Percentiles rank a stretch among this genome's conserved stretches.
Conservation (phyloP, 2,888 invertebrate genomes). For the Pseudoips prasinana region DNA sequence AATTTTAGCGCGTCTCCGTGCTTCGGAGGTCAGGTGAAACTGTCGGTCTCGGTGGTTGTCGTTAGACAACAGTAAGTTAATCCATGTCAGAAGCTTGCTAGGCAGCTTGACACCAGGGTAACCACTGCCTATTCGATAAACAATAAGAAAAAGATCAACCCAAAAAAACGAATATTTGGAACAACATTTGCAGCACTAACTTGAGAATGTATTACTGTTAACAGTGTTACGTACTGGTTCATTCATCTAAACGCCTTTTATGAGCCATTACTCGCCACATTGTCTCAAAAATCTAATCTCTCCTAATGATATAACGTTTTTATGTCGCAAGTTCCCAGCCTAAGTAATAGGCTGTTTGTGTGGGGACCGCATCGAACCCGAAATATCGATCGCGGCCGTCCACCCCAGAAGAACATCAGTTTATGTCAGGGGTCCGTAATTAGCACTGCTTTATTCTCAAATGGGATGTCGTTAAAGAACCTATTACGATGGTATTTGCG, state of each 20-base stretch:
- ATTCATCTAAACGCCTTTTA: conserved; percentile 3
- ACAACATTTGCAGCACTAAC: no score
- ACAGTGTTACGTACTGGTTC: not conserved
- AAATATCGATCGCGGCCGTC: conserved; percentile 31
- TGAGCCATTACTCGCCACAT: conserved; percentile 7
- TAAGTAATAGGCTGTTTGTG: conserved; percentile 32
- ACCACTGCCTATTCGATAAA: no score
- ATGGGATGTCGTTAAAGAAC: conserved; percentile 45
- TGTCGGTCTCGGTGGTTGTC: no score
- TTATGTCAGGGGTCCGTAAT: conserved; percentile 36
- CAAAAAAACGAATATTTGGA: no score
- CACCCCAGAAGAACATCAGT: conserved; percentile 12
- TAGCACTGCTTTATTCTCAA: conserved; percentile 46
- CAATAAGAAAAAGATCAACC: no score
- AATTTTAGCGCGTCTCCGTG: no score
- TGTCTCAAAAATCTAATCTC: conserved; percentile 21
- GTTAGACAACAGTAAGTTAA: no score
- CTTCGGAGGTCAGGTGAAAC: no score
- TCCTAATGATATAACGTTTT: conserved; percentile 33
- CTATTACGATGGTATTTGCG: conserved; percentile 35
- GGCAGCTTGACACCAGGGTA: no score
- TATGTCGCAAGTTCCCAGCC: conserved; percentile 31
- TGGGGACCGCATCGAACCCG: conserved; percentile 12
- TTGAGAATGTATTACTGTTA: not conserved
- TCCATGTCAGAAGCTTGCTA: no score